Evolutionary conservation across 1,140 invertebrate genomes (phyloP), one percentile per base, ranked within the genome.

Genomic region (Globodera ellingtonae): DNA sequence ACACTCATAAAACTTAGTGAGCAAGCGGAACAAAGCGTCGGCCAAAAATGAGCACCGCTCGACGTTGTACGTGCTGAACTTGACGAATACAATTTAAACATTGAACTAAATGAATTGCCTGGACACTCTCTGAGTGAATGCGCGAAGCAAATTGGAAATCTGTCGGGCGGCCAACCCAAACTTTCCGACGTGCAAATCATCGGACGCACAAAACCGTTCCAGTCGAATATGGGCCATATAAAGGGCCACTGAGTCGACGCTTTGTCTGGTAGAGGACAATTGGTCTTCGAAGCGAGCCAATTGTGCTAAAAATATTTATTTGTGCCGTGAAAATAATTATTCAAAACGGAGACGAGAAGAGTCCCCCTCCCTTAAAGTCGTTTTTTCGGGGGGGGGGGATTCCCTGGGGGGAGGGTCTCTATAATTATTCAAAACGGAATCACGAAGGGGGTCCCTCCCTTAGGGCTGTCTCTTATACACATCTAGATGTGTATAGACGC

Each of bases 1-100:
- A 46, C 72, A 82, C 6, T 82, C 72, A n/a, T 84, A 13, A 75
- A 82, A 83, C 48, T 81, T 56, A 15, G 47, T 47, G 46, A 84
- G 82, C 35, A 82, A 48, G 46, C 72, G 48, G 74, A 56, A 82
- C 44, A 82, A 24, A 65, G 46, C 62, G 24, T 59, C 52, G 44
- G 81, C 81, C 10, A 82, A 82, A 59, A 82, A 74, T 3, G 73
- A 46, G 15, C 79, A 83, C 46, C 71, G 72, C 18, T 50, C 69
- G 44, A 82, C 56, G n/a, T 24, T 59, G 72, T 74, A 82, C 4
- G 78, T 69, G 18, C 81, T 82, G 48, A 67, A 80, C 44, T 79
- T 48, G 48, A 67, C n/a, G 47, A 52, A 76, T 13, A n/a, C 4
- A 8, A 4, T 76, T 67, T 52, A 35, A 13, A 4, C 15, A 62